Base-by-base conservation (phyloP, 2,113 vertebrate species). In the Scartelaos histophorus region DNA sequence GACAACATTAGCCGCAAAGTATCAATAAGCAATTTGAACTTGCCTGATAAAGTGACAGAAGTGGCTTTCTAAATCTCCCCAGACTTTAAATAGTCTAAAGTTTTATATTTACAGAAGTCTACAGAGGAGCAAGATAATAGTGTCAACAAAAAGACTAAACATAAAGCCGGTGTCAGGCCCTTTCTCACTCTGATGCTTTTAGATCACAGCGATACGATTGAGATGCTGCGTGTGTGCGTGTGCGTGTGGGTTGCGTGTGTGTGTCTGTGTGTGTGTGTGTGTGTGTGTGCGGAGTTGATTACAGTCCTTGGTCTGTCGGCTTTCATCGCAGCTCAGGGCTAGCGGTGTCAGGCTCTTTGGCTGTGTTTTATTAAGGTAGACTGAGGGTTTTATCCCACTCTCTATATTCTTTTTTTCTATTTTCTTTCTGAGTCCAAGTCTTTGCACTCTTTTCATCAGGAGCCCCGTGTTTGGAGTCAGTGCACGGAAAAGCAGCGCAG, bases 241-340 rank as follows among this genome's bases (percentile, higher is more conserved):
- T 34, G 24, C 19, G 58, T 17, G 29, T 58, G 56, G n/a, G n/a
- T n/a, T 46, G 70, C 69, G 67, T 10, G 13, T 71, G 68, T 73
- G 66, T 69, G 12, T 57, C 21, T 57, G 24, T 16, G 24, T 60
- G 24, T 29, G 57, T 60, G 58, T 29, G 12, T 57, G 56, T 57
- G 5, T 34, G 25, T 34, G 24, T 34, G 58, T 61, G 58, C 17
- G 25, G 22, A 79, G 47, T 79, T 75, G 74, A 86, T 88, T 85
- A 85, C 56, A 79, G 71, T 67, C 71, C 21, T 19, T 73, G 38
- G 43, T 79, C 79, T 22, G 66, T 75, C 70, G 77, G 24, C 68
- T 87, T 80, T 83, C 80, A 86, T 85, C 82, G 62, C 3, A 54
- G 69, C 70, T 46, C 22, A 61, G 81, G 85, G 74, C 70, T 73